Base-by-base conservation (phyloP, 1,140 invertebrate genomes). In the Matsumurasca onukii region DNA sequence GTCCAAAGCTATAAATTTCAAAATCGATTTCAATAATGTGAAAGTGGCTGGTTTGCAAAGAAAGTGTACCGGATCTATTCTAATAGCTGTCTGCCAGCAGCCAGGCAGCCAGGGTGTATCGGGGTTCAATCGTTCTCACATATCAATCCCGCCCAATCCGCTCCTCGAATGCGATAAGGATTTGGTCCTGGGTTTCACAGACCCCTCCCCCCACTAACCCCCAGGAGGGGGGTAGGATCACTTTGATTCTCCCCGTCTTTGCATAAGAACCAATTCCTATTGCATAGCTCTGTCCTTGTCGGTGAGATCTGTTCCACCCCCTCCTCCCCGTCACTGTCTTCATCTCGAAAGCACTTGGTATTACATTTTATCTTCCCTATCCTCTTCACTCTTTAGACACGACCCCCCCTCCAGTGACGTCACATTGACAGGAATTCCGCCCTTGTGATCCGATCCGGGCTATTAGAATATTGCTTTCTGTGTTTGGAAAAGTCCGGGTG, bases 261-360 rank as follows among this genome's bases (percentile, higher is more conserved):
- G 62, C 62, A 65, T 65, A 65, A 65, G 62, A 65, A 65, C 62
- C 62, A 65, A 65, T 65, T 65, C 62, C 31, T 65, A 65, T 65
- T 45, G 61, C 34, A 59, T 59, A 63, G 30, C 61, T 63, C 61
- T 24, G 27, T 63, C 62, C 31, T 45, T 22, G 24, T 65, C 62
- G 24, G 9, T 39, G 34, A 48, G 48, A 63, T 48, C 34, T 39
- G 48, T 48, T 65, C 48, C 62, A 5, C 62, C 39, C 24, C 34
- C 45, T 39, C 48, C 45, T 65, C 62, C n/a, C 12, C 27, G 12
- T 65, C 62, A 48, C 62, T 45, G 55, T 59, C 55, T 59, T 59
- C 31, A 15, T 31, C 30, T 45, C 48, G 48, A 65, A 65, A 65
- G 62, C 62, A 65, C 62, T 65, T 65, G 62, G 62, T 65, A 65